These are phyloP conservation scores for Hydrophis major DNA, from an alignment of 2,797 vertebrate genomes.

Conservation along the genomic window DNA sequence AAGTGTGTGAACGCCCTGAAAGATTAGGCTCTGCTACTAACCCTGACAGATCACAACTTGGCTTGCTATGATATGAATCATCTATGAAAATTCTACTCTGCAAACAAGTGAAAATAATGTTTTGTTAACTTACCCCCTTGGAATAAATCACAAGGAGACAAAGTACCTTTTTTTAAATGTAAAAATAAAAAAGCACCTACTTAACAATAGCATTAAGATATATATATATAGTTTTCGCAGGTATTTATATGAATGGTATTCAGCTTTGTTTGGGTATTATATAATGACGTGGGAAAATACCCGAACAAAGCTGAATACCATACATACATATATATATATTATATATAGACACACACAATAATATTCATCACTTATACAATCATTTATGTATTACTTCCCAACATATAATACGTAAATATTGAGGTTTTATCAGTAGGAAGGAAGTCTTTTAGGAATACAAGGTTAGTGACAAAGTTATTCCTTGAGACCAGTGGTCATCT, in stretches of 20 bases:
- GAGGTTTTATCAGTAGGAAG: background rate
- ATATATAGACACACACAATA: background rate
- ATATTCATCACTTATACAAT: background rate
- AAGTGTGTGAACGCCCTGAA: slow-evolving; percentile 91
- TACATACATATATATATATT: no score
- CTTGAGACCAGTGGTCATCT: background rate
- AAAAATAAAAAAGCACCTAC: background rate
- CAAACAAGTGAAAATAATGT: slow-evolving; percentile 88
- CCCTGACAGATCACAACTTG: slow-evolving; percentile 88
- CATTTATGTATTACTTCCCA: slow-evolving; percentile 10
- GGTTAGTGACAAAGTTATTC: background rate
- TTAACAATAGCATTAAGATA: background rate
- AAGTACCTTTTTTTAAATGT: slow-evolving; percentile 32
- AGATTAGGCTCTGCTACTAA: slow-evolving; percentile 92
- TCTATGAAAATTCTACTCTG: slow-evolving; percentile 95
- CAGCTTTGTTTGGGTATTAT: no score
- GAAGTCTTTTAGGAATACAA: background rate
- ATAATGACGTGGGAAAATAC: no score
- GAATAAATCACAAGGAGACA: slow-evolving; percentile 60
- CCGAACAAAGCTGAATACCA: no score
- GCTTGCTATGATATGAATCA: slow-evolving; percentile 86
- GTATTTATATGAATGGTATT: no score
- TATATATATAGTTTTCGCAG: background rate
- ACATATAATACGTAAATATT: background rate
- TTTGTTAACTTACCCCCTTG: slow-evolving; percentile 67